Percentiles rank a stretch among this genome's conserved stretches.
These are phyloP conservation scores for Neotoma lepida DNA, from an alignment of 2,113 vertebrate genomes.

Conservation along the genomic window DNA sequence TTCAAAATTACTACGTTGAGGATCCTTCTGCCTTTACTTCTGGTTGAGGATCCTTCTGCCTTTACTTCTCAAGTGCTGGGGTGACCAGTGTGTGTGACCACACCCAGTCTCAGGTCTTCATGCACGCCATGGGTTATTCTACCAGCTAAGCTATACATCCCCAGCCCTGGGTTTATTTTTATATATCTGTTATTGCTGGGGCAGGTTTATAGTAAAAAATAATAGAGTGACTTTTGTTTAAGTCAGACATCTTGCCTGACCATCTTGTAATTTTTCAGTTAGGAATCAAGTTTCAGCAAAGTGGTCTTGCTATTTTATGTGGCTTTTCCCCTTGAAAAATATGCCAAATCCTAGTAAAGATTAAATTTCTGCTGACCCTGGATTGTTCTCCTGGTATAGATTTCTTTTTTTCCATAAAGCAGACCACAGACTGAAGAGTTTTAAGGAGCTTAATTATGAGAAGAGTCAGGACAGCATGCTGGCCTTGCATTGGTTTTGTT, in stretches of 20 bases:
- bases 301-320: conserved; percentile 26
- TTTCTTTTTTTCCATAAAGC: background rate
- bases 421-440: conserved; percentile 2
- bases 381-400: background rate
- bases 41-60: background rate
- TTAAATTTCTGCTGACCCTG: conserved; percentile 14
- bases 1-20: background rate
- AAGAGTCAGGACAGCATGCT: background rate
- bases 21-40: background rate
- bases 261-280: conserved; percentile 11
- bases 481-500: background rate
- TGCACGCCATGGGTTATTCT: background rate
- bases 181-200: background rate
- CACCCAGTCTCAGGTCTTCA: background rate
- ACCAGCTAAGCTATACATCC: background rate
- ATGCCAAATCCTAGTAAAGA: background rate
- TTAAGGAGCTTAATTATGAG: background rate
- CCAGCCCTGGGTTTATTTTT: conserved; percentile 92
- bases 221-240: background rate
- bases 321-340: conserved; percentile 4
- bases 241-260: background rate
- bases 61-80: background rate
- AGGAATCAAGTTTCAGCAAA: conserved; percentile 23
- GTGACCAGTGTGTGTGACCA: background rate
- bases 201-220: background rate